These are phyloP conservation scores for Numenius phaeopus DNA, from an alignment of 2,797 vertebrate genomes.

Conservation along the genomic window DNA sequence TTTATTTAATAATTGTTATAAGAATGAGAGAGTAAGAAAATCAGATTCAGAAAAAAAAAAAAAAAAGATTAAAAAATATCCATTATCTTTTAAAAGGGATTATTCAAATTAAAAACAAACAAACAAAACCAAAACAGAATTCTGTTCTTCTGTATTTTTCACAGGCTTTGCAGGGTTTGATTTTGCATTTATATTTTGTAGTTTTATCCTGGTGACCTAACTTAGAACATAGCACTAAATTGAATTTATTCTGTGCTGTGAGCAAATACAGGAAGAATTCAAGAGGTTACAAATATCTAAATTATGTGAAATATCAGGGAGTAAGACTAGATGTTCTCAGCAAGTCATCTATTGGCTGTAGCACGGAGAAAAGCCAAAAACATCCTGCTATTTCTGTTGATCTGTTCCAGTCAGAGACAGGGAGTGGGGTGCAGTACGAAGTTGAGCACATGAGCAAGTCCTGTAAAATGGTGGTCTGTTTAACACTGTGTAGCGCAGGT, in stretches of 20 bases:
- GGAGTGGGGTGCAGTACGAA: rapidly evolving
- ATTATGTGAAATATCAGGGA: background rate
- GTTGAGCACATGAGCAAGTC: background rate
- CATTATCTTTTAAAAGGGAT: background rate
- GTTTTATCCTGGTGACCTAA: background rate
- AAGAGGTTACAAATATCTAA: background rate
- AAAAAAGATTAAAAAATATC: too few relatives aligned
- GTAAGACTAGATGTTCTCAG: background rate
- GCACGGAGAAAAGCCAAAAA: background rate
- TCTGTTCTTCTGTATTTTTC: background rate
- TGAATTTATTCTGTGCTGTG: background rate
- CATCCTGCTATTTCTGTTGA: background rate
- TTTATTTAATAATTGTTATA: background rate
- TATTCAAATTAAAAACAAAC: background rate
- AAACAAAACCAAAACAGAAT: background rate
- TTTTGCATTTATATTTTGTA: background rate
- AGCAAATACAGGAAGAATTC: background rate
- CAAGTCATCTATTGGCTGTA: background rate
- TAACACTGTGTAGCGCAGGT: background rate
- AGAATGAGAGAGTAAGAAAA: background rate
- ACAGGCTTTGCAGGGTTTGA: background rate
- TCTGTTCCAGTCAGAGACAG: background rate
- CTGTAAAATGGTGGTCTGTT: background rate
- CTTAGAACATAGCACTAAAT: background rate
- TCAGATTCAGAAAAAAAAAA: too few relatives aligned